Conservation (phyloP, 2,888 invertebrate species). For the Dorcus parallelipipedus region DNA sequence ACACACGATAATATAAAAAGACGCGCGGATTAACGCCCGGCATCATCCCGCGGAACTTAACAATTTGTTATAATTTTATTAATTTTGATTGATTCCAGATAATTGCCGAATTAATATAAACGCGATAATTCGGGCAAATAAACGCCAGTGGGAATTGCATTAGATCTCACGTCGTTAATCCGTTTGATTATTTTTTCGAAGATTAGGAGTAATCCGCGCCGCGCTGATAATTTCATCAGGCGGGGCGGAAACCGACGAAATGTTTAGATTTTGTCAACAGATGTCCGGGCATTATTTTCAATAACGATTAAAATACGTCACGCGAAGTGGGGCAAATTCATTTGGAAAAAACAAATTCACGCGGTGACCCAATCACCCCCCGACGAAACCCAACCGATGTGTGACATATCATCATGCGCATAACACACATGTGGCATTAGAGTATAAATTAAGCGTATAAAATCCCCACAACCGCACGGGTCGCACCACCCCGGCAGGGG, state of each 20-base stretch:
- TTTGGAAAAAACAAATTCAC: too few species aligned
- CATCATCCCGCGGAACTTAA: neutral
- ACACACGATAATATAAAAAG: neutral
- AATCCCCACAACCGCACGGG: constrained; percentile 44
- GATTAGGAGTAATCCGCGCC: neutral
- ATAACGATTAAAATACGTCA: too few species aligned
- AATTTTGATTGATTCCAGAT: constrained; percentile 1
- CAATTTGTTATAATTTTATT: constrained; percentile 13
- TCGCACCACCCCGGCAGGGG: constrained; percentile 22
- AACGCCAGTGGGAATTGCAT: neutral
- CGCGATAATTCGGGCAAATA: neutral
- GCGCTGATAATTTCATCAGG: too few species aligned
- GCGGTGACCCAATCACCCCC: too few species aligned
- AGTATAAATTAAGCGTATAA: constrained; percentile 43
- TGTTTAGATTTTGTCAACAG: neutral
- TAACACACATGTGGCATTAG: constrained; percentile 16
- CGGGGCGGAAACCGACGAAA: neutral
- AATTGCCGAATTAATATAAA: neutral
- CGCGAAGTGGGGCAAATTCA: too few species aligned
- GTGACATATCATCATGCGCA: constrained; percentile 9
- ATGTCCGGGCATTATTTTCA: neutral
- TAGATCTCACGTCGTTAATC: neutral
- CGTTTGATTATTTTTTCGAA: neutral
- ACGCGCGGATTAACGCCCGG: neutral
- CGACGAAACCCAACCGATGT: neutral